Percentiles rank a stretch among this genome's conserved stretches.
phyloP scores from a whole-genome alignment of 2,888 invertebrate genomes.

The Plebejus argus region DNA sequence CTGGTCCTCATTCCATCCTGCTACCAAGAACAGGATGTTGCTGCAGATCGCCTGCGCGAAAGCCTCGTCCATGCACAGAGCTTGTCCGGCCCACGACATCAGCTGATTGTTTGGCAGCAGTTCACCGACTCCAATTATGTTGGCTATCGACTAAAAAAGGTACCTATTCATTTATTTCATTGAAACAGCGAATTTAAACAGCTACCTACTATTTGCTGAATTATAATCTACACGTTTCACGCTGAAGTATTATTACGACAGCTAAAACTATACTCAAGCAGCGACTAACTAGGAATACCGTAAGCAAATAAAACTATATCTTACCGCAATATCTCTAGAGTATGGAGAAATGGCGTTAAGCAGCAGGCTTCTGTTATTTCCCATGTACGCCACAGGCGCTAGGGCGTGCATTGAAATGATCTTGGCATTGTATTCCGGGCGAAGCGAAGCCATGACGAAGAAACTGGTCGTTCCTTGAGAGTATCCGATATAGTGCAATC shows the following conservation, averaged over 20 bases:
- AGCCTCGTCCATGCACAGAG: conserved; percentile 74
- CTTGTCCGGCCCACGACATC: conserved; percentile 66
- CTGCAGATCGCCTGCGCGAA: conserved; percentile 82
- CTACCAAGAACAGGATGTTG: conserved; percentile 84
- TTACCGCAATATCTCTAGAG: conserved; percentile 65
- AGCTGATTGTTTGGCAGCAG: conserved; percentile 81
- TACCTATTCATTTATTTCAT: neutral
- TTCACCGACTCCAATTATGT: conserved; percentile 75
- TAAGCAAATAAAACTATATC: too few relatives aligned
- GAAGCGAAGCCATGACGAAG: conserved; percentile 83
- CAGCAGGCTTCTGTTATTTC: conserved; percentile 75
- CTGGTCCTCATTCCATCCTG: conserved; percentile 81
- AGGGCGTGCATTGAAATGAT: conserved; percentile 84
- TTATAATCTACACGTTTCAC: too few relatives aligned
- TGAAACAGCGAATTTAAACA: too few relatives aligned
- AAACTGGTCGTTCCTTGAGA: conserved; percentile 86
- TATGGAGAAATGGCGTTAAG: conserved; percentile 44
- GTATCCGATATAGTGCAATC: conserved; percentile 89
- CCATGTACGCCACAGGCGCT: conserved; percentile 85
- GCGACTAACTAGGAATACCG: too few relatives aligned
- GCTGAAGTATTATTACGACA: too few relatives aligned
- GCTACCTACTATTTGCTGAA: too few relatives aligned
- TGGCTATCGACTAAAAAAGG: conserved; percentile 51
- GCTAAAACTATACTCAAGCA: too few relatives aligned
- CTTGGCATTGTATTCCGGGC: conserved; percentile 85